A percentile compares a stretch with the other conserved stretches of the same genome.
phyloP scores from a whole-genome alignment of 37 sponge, comb jelly and placozoan species.

The Cladorhizidae sp. region DNA sequence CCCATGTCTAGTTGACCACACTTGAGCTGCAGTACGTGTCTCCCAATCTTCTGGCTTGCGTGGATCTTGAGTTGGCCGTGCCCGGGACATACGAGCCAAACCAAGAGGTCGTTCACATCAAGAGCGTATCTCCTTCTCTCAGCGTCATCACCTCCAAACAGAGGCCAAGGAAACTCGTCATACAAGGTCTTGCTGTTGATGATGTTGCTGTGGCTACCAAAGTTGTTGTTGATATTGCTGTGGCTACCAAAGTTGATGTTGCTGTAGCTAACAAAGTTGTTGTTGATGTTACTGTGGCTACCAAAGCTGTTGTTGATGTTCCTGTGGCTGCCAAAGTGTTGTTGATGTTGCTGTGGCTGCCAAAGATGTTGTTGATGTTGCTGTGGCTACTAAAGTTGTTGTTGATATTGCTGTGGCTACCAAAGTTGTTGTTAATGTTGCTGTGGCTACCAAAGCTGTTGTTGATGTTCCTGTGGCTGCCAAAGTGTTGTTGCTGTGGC shows the following conservation, averaged over 20 bases:
- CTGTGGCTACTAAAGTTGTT: too few species aligned
- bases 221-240: not conserved
- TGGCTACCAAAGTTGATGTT: too few species aligned
- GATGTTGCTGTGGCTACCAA: not conserved
- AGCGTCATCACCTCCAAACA: conserved; percentile 97
- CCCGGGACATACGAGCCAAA: conserved; percentile 96
- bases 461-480: too few species aligned
- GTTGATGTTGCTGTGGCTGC: too few species aligned
- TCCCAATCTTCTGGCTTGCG: conserved; percentile 80
- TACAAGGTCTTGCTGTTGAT: conserved; percentile 60
- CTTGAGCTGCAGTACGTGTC: conserved; percentile 96
- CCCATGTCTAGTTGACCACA: conserved; percentile 64
- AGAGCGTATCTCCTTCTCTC: conserved; percentile 73
- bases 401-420: not conserved
- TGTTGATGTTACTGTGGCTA: not conserved
- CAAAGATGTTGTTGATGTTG: too few species aligned
- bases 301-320: not conserved
- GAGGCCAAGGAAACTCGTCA: conserved; percentile 92
- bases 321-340: too few species aligned
- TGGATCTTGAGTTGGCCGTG: conserved; percentile 91
- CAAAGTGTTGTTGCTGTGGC: too few species aligned
- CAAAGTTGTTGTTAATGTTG: not conserved
- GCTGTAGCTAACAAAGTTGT: too few species aligned
- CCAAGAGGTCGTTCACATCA: conserved; percentile 85
- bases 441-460: too few species aligned